Evolutionary conservation across 2,797 vertebrate genomes (phyloP), one percentile per base, ranked within the genome.

Genomic region (Amazona ochrocephala): DNA sequence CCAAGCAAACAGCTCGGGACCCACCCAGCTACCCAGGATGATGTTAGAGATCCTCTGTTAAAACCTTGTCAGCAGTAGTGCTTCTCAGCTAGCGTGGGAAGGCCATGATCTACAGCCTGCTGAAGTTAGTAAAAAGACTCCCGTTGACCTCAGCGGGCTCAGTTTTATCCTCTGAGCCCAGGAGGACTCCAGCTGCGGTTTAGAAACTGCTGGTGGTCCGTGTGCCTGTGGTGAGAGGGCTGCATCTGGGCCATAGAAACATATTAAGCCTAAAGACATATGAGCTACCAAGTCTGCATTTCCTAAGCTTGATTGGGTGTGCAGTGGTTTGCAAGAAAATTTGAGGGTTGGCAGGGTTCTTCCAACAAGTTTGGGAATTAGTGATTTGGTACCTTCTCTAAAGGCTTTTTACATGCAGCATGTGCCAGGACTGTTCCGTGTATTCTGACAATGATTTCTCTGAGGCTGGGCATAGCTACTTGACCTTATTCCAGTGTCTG

Each of bases 321-420:
- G 83, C 83, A 77, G 91, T 84, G 94, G 94, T 95, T 95, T 92
- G 73, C 39, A 54, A 68, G 91, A 89, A 91, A 83, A 89, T 95
- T 54, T 93, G 94, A 89, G 94, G 94, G 89, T 87, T 95, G 94
- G 94, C 94, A 94, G 26, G 29, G 27, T 79, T 48, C 77, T 86
- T 89, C 68, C 73, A n/a, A 58, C 78, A 78, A 66, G 47, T 34
- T 67, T 82, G 74, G 48, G 75, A 91, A 77, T 87, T 89, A 89
- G 74, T 29, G 60, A 76, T 61, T 88, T 66, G 56, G 90, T 94
- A 83, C 90, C 84, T 93, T 91, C 77, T 61, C 45, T 68, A 48
- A 56, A 50, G 64, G 50, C 44, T 84, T 84, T 95, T 73, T 51
- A 70, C 21, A 13, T 11, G 24, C 2, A 76, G n/a, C n/a, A 4